Evolutionary conservation across 2,113 vertebrate species (phyloP), one percentile per base, ranked within the genome.

Genomic region (Nothocercus nigrocapillus): DNA sequence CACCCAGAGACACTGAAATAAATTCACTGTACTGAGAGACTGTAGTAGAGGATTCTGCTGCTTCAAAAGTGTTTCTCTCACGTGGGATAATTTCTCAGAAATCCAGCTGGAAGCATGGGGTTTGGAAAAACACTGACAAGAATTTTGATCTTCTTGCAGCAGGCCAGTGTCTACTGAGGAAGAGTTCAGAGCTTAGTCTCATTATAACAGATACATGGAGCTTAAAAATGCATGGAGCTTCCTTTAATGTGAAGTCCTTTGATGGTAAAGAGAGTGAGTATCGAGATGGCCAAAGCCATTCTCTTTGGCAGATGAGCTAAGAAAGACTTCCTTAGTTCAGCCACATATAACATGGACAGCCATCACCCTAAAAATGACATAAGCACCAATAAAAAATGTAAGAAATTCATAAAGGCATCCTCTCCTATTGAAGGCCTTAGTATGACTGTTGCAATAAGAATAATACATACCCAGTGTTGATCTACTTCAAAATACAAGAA

Each of bases 361-460:
- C 86, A 97, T 95, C 90, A 95, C 75, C 88, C 92, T 95, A 79
- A 78, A 97, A 97, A 93, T 96, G 75, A 97, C 90, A 96, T 58
- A 59, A 66, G 64, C 93, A 98, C 95, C 94, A 97, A 96, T 97
- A 94, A 82, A 96, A 97, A 97, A 45, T 94, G 61, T 58, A 96
- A 95, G 68, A 97, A 93, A 69, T 95, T 96, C 96, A 95, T 58
- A 96, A 94, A 94, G n/a, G 59, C 53, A 83, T 93, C 82, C 61
- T 94, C 95, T 96, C 74, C 81, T 97, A 96, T 68, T 96, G 95
- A 97, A 97, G 98, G 95, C 38, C 86, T 97, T 96, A 96, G 95
- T 66, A 73, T 89, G 88, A 93, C 88, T 94, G 78, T 85, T 95
- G 58, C 72, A 96, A 70, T 94, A 96, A 97, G 74, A 97, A 92